These are phyloP conservation scores for Bombus huntii DNA, from an alignment of 1,140 invertebrate genomes.

Conservation along the genomic window DNA sequence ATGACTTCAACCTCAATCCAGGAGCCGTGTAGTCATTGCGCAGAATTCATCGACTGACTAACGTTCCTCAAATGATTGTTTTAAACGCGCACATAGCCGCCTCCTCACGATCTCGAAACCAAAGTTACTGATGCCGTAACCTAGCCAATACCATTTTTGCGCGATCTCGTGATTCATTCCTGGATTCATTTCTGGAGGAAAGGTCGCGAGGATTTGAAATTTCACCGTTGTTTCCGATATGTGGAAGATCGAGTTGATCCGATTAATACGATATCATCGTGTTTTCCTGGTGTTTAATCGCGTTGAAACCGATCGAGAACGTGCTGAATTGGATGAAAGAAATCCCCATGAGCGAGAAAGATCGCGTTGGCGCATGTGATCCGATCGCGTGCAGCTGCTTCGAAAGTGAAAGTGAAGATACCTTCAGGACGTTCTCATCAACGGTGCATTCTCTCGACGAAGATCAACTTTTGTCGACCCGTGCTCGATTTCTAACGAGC, in stretches of 20 bases:
- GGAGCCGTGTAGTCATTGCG: not conserved
- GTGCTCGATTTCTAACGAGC: slow-evolving; percentile 62
- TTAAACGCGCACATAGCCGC: no score
- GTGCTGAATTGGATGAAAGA: not conserved
- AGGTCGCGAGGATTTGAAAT: not conserved
- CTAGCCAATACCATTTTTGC: not conserved
- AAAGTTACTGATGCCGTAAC: not conserved
- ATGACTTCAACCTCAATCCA: not conserved
- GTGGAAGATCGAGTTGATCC: not conserved
- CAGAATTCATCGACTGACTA: not conserved
- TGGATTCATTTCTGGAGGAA: not conserved
- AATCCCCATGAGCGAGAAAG: slow-evolving; percentile 17
- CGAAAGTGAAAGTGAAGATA: slow-evolving; percentile 70
- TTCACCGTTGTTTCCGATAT: not conserved
- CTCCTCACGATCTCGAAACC: not conserved
- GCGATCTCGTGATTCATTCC: no score
- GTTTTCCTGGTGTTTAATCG: not conserved
- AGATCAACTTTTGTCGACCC: slow-evolving; percentile 67
- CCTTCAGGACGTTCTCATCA: slow-evolving; percentile 67
- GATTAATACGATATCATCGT: not conserved
- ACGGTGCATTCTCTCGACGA: slow-evolving; percentile 43
- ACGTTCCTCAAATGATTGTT: no score
- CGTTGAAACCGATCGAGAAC: not conserved
- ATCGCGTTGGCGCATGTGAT: slow-evolving; percentile 50
- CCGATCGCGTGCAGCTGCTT: slow-evolving; percentile 55